These are phyloP conservation scores for Heliconius congener DNA, from an alignment of 1,140 invertebrate genomes.

Conservation along the genomic window DNA sequence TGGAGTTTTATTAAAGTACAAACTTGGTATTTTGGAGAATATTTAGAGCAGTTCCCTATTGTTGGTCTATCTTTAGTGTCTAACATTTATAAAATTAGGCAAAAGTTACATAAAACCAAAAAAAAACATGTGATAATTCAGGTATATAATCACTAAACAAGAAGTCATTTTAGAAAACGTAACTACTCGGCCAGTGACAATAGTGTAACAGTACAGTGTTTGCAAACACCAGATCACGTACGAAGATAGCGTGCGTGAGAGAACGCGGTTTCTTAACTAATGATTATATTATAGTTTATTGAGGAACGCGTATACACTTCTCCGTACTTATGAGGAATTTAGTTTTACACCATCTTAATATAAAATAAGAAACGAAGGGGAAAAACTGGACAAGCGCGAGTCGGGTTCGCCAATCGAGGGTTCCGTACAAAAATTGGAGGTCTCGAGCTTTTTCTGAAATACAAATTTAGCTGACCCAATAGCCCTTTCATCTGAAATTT, in stretches of 20 bases:
- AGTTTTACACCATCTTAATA: neutral
- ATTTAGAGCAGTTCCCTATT: too few species aligned
- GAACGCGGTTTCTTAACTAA: constrained; percentile 27
- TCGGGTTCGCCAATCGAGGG: too few species aligned
- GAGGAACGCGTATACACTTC: neutral
- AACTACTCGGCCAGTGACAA: constrained; percentile 14
- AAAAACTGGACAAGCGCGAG: too few species aligned
- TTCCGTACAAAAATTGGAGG: too few species aligned
- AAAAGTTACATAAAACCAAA: neutral
- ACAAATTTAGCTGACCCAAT: too few species aligned
- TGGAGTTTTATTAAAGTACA: too few species aligned
- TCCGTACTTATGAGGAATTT: neutral
- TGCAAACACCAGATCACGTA: constrained; percentile 24
- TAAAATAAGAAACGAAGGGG: too few species aligned
- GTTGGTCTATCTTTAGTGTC: too few species aligned
- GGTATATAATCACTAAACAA: neutral
- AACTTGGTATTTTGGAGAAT: too few species aligned
- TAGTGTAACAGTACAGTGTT: constrained; percentile 6
- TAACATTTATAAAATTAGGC: neutral
- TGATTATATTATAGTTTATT: constrained; percentile 14
- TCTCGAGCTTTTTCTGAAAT: too few species aligned
- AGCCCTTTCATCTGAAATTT: too few species aligned
- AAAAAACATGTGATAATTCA: neutral
- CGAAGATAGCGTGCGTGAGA: constrained; percentile 23
- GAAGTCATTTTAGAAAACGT: neutral